A percentile compares a stretch with the other conserved stretches of the same genome.
These are phyloP conservation scores for Micropterix aruncella DNA, from an alignment of 2,888 invertebrate species.

Conservation along the genomic window DNA sequence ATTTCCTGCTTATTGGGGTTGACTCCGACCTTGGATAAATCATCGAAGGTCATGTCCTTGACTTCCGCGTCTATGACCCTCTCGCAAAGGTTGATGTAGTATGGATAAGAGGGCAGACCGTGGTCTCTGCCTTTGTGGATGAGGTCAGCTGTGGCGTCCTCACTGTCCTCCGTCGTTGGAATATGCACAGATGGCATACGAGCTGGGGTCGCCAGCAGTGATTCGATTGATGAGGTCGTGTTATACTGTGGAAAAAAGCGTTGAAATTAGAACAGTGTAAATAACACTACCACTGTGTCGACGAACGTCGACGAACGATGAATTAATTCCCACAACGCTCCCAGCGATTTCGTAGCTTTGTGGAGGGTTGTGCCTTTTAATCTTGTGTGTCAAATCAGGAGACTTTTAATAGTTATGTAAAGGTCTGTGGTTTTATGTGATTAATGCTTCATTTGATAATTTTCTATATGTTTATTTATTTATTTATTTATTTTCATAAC, in stretches of 20 bases:
- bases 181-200: slow-evolving; percentile 43
- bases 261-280: too few relatives aligned
- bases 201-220: slow-evolving; percentile 50
- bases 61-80: slow-evolving; percentile 23
- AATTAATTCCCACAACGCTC: too few relatives aligned
- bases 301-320: too few relatives aligned
- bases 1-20: slow-evolving; percentile 43
- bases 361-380: too few relatives aligned
- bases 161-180: slow-evolving; percentile 30
- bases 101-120: slow-evolving; percentile 60
- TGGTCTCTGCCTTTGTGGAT: slow-evolving; percentile 63
- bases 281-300: too few relatives aligned
- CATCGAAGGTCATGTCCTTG: slow-evolving; percentile 36
- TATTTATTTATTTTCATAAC: too few relatives aligned
- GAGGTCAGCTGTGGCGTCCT: slow-evolving; percentile 36
- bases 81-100: slow-evolving; percentile 53
- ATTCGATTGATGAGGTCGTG: slow-evolving; percentile 41
- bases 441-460: too few relatives aligned
- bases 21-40: slow-evolving; percentile 41
- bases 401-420: too few relatives aligned
- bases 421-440: too few relatives aligned
- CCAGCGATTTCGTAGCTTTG: too few relatives aligned
- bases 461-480: too few relatives aligned
- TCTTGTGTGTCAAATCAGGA: too few relatives aligned
- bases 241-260: slow-evolving; percentile 32